Evolutionary conservation across 2,797 vertebrate genomes (phyloP).

Genomic region (Mallotus villosus): DNA sequence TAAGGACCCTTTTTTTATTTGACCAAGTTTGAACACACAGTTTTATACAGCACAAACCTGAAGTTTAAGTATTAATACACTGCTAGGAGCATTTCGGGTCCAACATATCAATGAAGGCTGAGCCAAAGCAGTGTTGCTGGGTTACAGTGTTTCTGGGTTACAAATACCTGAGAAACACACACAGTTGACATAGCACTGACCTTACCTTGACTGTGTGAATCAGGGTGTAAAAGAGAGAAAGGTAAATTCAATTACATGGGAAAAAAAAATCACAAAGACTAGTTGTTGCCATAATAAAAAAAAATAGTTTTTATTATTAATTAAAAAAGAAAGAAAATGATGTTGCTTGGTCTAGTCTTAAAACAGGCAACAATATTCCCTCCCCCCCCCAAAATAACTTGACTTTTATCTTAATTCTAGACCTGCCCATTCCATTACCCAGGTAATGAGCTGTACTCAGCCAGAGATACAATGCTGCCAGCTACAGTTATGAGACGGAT

Average conservation of each 20-base stretch:
- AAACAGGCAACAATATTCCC: not conserved
- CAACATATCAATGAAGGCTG: too few relatives aligned
- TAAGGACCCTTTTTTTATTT: too few relatives aligned
- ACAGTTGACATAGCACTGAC: not conserved
- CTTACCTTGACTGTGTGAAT: not conserved
- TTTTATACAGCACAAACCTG: too few relatives aligned
- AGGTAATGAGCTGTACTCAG: not conserved
- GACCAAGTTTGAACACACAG: too few relatives aligned
- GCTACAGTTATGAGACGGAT: constrained; percentile 49
- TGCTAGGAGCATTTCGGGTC: too few relatives aligned
- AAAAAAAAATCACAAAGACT: too few relatives aligned
- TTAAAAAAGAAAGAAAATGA: not conserved
- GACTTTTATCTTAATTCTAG: not conserved
- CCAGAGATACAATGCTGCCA: not conserved
- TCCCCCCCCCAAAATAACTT: too few relatives aligned
- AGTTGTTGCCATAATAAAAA: not conserved
- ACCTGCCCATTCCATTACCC: not conserved
- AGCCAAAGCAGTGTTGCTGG: too few relatives aligned
- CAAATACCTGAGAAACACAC: not conserved
- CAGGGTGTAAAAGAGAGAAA: too few relatives aligned
- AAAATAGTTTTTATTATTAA: not conserved
- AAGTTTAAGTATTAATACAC: too few relatives aligned
- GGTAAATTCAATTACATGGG: not conserved
- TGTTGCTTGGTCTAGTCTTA: not conserved
- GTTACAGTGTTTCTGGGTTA: too few relatives aligned